Evolutionary conservation across 2,797 vertebrate genomes (phyloP).

Genomic region (Malacoctenus gilli): DNA sequence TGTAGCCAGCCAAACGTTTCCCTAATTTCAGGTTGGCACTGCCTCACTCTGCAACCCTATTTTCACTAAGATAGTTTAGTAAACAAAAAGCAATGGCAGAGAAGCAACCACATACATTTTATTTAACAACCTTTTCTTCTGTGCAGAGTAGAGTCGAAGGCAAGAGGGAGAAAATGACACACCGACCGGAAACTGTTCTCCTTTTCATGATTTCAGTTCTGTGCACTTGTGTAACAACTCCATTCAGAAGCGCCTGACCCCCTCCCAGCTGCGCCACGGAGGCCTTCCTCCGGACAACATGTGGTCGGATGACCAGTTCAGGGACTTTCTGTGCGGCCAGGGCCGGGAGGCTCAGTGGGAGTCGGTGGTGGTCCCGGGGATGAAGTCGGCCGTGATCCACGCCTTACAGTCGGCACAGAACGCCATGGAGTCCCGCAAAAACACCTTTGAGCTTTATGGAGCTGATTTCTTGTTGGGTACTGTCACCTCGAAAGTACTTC

Average conservation of each 20-base stretch:
- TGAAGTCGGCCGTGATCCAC: constrained; percentile 86
- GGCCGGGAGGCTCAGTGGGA: constrained; percentile 81
- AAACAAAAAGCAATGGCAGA: no score
- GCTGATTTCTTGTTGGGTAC: constrained; percentile 89
- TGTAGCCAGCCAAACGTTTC: no score
- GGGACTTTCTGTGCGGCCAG: constrained; percentile 76
- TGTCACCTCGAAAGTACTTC: background rate
- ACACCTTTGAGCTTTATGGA: constrained; percentile 91
- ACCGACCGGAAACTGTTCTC: no score
- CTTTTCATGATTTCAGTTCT: constrained; percentile 72
- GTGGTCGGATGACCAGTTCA: constrained; percentile 89
- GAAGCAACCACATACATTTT: no score
- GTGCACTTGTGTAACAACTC: constrained; percentile 94
- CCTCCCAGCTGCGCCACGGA: constrained; percentile 71
- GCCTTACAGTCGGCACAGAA: constrained; percentile 85
- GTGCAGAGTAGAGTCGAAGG: no score
- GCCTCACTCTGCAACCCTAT: no score
- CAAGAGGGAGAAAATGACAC: no score
- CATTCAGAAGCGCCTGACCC: constrained; percentile 85
- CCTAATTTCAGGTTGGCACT: no score
- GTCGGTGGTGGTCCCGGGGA: constrained; percentile 83
- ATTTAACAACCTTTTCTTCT: no score
- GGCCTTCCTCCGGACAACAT: constrained; percentile 85
- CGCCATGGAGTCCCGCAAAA: constrained; percentile 83
- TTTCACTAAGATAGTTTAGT: no score